Evolutionary conservation across 2,797 vertebrate genomes (phyloP).

Genomic region (Heterohyrax brucei): DNA sequence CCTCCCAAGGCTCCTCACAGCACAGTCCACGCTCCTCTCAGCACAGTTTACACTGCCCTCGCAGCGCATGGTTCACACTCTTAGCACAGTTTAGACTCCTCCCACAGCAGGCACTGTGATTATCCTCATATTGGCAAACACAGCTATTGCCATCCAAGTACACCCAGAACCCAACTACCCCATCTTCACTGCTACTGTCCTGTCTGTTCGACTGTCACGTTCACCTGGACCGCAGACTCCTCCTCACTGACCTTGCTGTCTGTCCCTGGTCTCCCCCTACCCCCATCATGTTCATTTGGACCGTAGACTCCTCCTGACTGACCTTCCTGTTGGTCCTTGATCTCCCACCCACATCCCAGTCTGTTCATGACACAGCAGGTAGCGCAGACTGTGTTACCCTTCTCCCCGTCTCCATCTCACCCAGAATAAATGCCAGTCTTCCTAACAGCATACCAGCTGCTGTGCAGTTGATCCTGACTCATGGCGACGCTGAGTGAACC

Average conservation of each 20-base stretch:
- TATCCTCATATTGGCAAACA: conserved; percentile 29
- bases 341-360: background rate
- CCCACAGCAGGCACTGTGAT: background rate
- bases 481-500: no score
- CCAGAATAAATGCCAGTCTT: background rate
- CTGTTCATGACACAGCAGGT: background rate
- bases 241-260: background rate
- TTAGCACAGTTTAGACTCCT: no score
- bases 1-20: background rate
- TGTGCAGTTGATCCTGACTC: no score
- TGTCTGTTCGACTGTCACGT: background rate
- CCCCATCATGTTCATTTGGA: no score
- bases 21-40: no score
- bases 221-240: background rate
- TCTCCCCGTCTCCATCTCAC: background rate
- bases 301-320: background rate
- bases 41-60: no score
- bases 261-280: background rate
- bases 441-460: background rate
- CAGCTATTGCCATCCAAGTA: background rate
- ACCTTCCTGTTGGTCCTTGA: background rate
- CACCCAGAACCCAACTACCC: background rate
- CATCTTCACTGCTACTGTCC: background rate
- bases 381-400: background rate
- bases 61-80: no score